These are phyloP conservation scores for Falcunculus frontatus DNA, from an alignment of 2,113 vertebrate species.

Conservation along the genomic window DNA sequence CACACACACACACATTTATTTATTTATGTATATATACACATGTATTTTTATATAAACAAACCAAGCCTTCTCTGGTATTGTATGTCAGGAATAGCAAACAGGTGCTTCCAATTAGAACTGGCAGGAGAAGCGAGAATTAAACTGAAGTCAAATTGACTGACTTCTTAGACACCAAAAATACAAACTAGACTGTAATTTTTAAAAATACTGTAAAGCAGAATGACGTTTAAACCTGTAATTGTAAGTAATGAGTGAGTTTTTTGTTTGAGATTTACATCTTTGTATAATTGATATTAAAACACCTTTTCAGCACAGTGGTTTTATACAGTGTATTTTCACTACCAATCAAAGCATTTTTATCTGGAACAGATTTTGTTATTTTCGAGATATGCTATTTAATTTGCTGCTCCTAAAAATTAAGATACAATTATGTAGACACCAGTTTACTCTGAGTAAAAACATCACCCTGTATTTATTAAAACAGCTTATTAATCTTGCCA, in stretches of 20 bases:
- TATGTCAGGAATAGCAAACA: not conserved
- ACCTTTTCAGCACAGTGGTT: not conserved
- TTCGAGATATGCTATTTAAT: not conserved
- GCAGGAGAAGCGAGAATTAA: not conserved
- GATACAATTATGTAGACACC: not conserved
- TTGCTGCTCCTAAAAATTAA: not conserved
- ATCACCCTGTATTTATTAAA: not conserved
- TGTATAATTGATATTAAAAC: not conserved
- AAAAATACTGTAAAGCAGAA: not conserved
- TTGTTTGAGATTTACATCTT: not conserved
- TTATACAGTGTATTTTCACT: not conserved
- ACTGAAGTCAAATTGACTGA: not conserved
- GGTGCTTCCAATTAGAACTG: not conserved
- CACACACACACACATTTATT: not conserved
- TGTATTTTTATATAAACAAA: not conserved
- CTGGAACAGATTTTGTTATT: not conserved
- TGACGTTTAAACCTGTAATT: not conserved
- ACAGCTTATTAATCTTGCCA: not conserved
- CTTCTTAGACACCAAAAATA: not conserved
- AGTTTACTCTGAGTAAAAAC: not conserved
- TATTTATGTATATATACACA: rapidly evolving
- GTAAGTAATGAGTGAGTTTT: not conserved
- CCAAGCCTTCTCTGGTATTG: not conserved
- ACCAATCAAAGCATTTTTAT: not conserved
- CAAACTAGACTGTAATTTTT: not conserved